phyloP scores from a whole-genome alignment of 2,888 invertebrate genomes.

The Zygothrica quintamaculata region DNA sequence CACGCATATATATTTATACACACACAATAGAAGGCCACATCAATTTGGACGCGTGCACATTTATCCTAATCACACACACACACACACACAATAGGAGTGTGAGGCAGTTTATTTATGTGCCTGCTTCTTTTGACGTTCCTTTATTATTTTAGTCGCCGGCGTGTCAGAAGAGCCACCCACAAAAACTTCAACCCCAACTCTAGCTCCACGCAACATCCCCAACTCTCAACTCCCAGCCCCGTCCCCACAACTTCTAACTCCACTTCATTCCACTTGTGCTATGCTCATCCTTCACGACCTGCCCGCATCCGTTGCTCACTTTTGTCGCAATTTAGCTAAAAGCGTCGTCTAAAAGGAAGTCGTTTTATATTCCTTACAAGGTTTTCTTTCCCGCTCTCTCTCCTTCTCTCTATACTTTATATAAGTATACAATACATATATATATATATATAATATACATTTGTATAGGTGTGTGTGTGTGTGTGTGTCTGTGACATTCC shows the following conservation, averaged over 20 bases:
- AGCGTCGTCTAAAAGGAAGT: constrained; percentile 77
- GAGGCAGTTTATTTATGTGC: constrained; percentile 71
- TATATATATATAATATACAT: constrained; percentile 1
- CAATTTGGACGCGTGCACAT: constrained; percentile 76
- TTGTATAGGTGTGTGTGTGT: constrained; percentile 4
- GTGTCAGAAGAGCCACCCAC: constrained; percentile 37
- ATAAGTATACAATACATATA: constrained; percentile 19
- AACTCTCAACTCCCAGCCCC: not conserved
- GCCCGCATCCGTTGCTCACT: constrained; percentile 62
- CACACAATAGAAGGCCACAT: constrained; percentile 63
- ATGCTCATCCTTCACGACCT: not conserved
- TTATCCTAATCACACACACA: constrained; percentile 75
- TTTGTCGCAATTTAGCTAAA: constrained; percentile 80
- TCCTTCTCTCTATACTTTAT: no score
- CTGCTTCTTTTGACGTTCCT: constrained; percentile 75
- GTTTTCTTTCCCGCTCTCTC: no score
- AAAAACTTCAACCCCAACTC: not conserved
- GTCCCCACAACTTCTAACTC: no score
- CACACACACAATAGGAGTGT: constrained; percentile 7
- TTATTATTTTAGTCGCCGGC: constrained; percentile 73
- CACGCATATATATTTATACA: constrained; percentile 11
- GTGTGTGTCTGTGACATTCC: constrained; percentile 40
- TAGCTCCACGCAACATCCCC: not conserved
- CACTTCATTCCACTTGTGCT: not conserved
- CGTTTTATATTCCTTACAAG: constrained; percentile 66